These are phyloP conservation scores for Phortica variegata DNA, from an alignment of 1,140 invertebrate genomes.

Conservation along the genomic window DNA sequence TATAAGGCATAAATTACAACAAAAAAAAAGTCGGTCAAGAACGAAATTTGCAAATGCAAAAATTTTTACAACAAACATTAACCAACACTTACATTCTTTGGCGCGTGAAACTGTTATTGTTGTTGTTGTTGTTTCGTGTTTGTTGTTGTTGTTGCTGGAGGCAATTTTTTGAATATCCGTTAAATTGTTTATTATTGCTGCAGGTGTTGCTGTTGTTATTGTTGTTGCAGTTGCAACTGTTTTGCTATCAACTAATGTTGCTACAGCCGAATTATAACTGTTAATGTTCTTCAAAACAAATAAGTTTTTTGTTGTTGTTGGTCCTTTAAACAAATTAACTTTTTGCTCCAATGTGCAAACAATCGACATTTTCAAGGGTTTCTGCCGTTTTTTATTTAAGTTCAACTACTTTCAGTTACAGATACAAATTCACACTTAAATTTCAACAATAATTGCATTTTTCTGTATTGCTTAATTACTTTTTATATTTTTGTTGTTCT, in stretches of 20 bases:
- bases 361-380: conserved; percentile 48
- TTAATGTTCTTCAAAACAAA: conserved; percentile 38
- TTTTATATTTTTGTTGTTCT: too few species aligned
- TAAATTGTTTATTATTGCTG: conserved; percentile 10
- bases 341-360: conserved; percentile 46
- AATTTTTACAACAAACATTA: background rate
- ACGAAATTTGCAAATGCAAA: too few species aligned
- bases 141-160: too few species aligned
- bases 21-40: too few species aligned
- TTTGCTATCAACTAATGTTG: background rate
- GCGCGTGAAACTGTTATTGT: too few species aligned
- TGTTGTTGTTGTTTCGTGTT: too few species aligned
- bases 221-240: background rate
- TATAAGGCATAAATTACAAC: too few species aligned
- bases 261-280: conserved; percentile 1
- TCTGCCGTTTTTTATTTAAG: too few species aligned
- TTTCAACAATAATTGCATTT: too few species aligned
- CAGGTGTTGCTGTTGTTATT: background rate
- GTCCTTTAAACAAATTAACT: conserved; percentile 45
- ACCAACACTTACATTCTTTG: conserved; percentile 32
- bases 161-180: too few species aligned
- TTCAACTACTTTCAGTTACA: too few species aligned
- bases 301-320: conserved; percentile 38
- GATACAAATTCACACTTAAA: background rate
- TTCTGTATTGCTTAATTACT: too few species aligned